A percentile compares a stretch with the other conserved stretches of the same genome.
Conservation (phyloP, 37 sponge, comb jelly and placozoan genomes). For the Axinella damicornis region DNA sequence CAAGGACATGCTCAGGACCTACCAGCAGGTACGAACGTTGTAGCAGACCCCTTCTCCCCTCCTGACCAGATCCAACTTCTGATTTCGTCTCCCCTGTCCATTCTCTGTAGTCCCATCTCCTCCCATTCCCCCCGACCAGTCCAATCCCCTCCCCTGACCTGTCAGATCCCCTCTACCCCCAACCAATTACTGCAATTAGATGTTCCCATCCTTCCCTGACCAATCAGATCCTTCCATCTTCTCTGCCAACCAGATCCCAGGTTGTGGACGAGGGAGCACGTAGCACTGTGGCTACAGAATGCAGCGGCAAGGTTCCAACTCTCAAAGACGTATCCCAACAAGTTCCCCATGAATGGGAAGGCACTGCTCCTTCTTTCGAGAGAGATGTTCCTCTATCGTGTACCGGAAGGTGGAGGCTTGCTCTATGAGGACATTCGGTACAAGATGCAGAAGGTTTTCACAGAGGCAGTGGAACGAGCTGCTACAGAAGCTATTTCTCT, state of each 20-base stretch:
- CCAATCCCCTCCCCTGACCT: no score
- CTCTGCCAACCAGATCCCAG: slow-evolving; percentile 44
- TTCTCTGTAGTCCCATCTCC: no score
- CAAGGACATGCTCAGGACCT: no score
- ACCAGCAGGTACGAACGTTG: no score
- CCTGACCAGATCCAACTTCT: no score
- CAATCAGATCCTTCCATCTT: background rate
- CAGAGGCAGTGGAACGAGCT: background rate
- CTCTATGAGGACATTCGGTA: slow-evolving; percentile 75
- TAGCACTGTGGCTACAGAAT: slow-evolving; percentile 42
- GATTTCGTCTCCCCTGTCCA: no score
- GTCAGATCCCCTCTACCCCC: no score
- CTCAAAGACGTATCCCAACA: slow-evolving; percentile 27
- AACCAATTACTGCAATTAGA: no score
- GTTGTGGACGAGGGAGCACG: slow-evolving; percentile 47
- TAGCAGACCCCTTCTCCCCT: no score
- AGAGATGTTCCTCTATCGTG: slow-evolving; percentile 72
- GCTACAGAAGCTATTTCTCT: background rate
- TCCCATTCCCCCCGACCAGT: no score
- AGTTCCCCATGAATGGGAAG: slow-evolving; percentile 78
- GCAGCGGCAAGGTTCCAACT: slow-evolving; percentile 43
- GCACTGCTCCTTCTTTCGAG: slow-evolving; percentile 69
- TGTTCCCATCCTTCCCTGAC: no score
- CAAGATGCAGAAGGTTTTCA: slow-evolving; percentile 52
- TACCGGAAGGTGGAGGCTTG: slow-evolving; percentile 71